phyloP scores from a whole-genome alignment of 1,140 invertebrate species.

The Diabrotica virgifera region DNA sequence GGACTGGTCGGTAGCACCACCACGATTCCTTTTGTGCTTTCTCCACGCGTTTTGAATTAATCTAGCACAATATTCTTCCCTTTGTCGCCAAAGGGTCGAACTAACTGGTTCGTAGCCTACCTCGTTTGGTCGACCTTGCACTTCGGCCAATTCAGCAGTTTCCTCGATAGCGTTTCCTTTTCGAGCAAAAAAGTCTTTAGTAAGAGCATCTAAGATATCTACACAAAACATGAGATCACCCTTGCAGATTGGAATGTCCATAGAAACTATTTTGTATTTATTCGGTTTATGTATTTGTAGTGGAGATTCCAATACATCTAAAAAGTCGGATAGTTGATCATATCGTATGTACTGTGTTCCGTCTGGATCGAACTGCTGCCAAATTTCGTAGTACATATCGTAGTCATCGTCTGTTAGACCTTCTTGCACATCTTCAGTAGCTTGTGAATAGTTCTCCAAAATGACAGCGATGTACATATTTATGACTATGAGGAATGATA shows the following conservation, averaged over 20 bases:
- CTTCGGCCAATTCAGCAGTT: conserved; percentile 78
- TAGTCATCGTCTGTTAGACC: conserved; percentile 98
- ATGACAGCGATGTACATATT: conserved; percentile 99
- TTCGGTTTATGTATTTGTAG: conserved; percentile 97
- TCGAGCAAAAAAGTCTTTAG: conserved; percentile 93
- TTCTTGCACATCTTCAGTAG: conserved; percentile 97
- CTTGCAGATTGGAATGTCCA: conserved; percentile 98
- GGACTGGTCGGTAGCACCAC: conserved; percentile 44
- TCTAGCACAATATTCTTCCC: conserved; percentile 92
- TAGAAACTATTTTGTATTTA: conserved; percentile 97
- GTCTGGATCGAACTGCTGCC: conserved; percentile 97
- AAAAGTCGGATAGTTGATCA: conserved; percentile 89
- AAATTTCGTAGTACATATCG: conserved; percentile 99
- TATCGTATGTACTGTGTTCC: conserved; percentile 96
- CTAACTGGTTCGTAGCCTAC: conserved; percentile 89
- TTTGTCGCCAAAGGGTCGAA: conserved; percentile 89
- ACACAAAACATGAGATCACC: conserved; percentile 96
- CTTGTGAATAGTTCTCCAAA: conserved; percentile 95
- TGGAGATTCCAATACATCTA: conserved; percentile 90
- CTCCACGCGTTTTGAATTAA: conserved; percentile 94
- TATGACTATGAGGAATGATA: conserved; percentile 97
- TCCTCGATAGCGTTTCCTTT: conserved; percentile 92
- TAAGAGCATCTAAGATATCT: conserved; percentile 94
- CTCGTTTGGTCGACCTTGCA: conserved; percentile 71
- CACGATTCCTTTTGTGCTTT: conserved; percentile 72